Conservation (phyloP, 1,140 invertebrate genomes). For the Drosophila melanica region DNA sequence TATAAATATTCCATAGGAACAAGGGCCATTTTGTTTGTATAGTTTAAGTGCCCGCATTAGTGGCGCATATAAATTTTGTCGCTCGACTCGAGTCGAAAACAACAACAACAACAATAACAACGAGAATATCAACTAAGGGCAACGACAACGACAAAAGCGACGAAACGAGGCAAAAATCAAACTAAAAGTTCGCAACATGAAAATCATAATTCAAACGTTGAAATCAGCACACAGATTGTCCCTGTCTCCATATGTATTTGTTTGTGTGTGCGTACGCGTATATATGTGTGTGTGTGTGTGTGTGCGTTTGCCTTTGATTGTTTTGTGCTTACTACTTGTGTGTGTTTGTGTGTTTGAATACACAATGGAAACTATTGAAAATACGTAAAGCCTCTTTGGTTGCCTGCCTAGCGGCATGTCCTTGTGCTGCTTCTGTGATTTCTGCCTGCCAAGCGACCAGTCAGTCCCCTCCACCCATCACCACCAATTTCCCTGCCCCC, state of each 20-base stretch:
- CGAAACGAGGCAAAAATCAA: slow-evolving; percentile 76
- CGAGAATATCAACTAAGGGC: slow-evolving; percentile 21
- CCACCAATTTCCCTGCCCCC: slow-evolving; percentile 11
- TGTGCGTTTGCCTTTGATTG: slow-evolving; percentile 53
- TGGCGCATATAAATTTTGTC: slow-evolving; percentile 78
- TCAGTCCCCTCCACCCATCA: not conserved
- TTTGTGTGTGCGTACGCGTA: slow-evolving; percentile 24
- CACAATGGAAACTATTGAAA: slow-evolving; percentile 79
- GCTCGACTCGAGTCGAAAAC: slow-evolving; percentile 47
- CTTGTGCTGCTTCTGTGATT: slow-evolving; percentile 81
- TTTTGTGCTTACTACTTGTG: slow-evolving; percentile 33
- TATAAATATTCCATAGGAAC: slow-evolving; percentile 16
- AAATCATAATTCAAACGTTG: slow-evolving; percentile 81
- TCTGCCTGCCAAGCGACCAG: slow-evolving; percentile 37
- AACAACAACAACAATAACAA: slow-evolving; percentile 17
- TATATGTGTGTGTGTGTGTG: slow-evolving; percentile 35
- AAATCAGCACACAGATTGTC: slow-evolving; percentile 74
- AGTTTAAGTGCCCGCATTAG: slow-evolving; percentile 82
- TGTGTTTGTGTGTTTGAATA: slow-evolving; percentile 55
- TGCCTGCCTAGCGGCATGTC: slow-evolving; percentile 63
- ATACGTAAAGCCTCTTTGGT: slow-evolving; percentile 77
- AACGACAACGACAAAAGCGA: slow-evolving; percentile 65
- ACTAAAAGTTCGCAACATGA: slow-evolving; percentile 77
- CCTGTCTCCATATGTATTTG: slow-evolving; percentile 40
- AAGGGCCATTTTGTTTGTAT: slow-evolving; percentile 74